Conservation (phyloP, 2,888 invertebrate genomes). For the Heteromyza rotundicornis region DNA sequence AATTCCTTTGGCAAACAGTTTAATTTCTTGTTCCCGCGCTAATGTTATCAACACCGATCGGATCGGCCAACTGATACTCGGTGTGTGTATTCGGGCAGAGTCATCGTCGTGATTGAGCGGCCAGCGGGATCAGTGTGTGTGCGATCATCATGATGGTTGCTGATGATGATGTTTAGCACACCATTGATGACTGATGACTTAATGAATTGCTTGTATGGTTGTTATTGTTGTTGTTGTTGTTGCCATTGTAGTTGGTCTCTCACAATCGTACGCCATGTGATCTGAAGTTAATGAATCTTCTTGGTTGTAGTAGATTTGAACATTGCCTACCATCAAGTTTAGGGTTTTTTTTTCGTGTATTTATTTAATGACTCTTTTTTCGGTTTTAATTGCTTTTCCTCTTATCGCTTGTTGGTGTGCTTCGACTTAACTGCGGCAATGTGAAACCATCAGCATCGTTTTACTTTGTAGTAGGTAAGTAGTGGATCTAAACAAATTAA, state of each 20-base stretch:
- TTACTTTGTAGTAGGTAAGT: too few relatives aligned
- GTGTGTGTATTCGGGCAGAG: background rate
- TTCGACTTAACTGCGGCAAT: too few relatives aligned
- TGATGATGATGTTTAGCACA: too few relatives aligned
- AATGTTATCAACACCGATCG: constrained; percentile 10
- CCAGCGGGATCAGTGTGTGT: background rate
- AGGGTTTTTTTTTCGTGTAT: too few relatives aligned
- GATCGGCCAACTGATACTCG: background rate
- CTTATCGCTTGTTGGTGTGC: too few relatives aligned
- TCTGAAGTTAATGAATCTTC: background rate
- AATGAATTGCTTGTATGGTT: constrained; percentile 4
- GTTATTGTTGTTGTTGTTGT: background rate
- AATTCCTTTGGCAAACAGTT: background rate
- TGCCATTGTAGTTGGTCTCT: background rate
- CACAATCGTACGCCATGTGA: too few relatives aligned
- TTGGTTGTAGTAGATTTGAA: background rate
- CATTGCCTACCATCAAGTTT: too few relatives aligned
- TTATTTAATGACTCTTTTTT: too few relatives aligned
- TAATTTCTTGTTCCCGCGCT: background rate
- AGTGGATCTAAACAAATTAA: background rate
- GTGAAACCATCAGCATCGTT: too few relatives aligned
- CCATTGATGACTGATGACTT: constrained; percentile 5
- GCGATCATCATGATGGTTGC: too few relatives aligned
- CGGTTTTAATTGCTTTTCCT: too few relatives aligned
- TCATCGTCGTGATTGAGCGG: constrained; percentile 2